These are phyloP conservation scores for Lota lota DNA, from an alignment of 2,113 vertebrate genomes.

Conservation along the genomic window DNA sequence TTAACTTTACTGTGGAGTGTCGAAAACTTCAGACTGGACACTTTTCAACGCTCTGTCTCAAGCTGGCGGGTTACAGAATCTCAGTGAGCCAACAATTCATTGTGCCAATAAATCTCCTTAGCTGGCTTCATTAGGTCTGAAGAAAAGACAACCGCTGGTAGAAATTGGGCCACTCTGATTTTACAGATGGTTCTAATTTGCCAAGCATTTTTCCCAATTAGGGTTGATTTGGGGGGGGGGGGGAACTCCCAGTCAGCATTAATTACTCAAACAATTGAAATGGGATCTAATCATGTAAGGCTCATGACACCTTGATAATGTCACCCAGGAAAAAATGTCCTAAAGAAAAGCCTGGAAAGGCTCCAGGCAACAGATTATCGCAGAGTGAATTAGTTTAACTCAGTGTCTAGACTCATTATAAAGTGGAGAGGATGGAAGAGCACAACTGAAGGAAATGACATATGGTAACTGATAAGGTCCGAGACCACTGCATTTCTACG, in stretches of 20 bases:
- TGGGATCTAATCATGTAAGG: constrained; percentile 57
- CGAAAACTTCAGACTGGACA: constrained; percentile 8
- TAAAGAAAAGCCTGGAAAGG: constrained; percentile 35
- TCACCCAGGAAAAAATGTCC: constrained; percentile 33
- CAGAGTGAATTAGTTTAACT: constrained; percentile 35
- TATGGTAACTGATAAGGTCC: neutral
- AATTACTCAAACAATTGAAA: constrained; percentile 72
- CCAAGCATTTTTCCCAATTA: constrained; percentile 70
- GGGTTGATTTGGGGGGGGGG: constrained; percentile 55
- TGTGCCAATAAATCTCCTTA: constrained; percentile 26
- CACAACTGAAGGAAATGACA: constrained; percentile 1
- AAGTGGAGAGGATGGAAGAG: constrained; percentile 9
- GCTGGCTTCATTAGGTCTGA: constrained; percentile 53
- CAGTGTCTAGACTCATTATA: constrained; percentile 39
- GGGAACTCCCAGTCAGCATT: constrained; percentile 65
- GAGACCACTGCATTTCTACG: too few species aligned
- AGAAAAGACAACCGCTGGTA: constrained; percentile 45
- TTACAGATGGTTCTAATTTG: constrained; percentile 64
- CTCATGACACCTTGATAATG: constrained; percentile 11
- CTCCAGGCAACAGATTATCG: neutral
- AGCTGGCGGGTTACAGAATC: constrained; percentile 1
- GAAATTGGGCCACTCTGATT: constrained; percentile 61
- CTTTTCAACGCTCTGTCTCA: constrained; percentile 7
- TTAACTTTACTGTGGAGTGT: neutral
- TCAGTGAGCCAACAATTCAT: constrained; percentile 8